phyloP scores from a whole-genome alignment of 2,797 vertebrate genomes.

The Macrochelys suwanniensis region DNA sequence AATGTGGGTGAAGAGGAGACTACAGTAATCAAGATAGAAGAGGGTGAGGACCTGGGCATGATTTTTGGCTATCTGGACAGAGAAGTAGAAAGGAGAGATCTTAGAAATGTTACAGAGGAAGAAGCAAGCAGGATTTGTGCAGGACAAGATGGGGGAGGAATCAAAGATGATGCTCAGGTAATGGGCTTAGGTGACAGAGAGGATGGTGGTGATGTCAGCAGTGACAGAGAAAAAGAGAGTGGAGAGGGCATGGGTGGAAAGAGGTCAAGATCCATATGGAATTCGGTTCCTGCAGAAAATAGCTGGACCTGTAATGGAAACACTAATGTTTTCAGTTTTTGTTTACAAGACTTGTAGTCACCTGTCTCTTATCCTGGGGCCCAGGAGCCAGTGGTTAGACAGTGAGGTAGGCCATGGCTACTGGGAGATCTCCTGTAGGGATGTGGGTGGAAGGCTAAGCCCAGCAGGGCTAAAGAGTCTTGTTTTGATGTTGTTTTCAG shows the following conservation, averaged over 20 bases:
- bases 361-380: no score
- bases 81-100: neutral
- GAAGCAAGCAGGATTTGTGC: accelerated
- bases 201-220: accelerated
- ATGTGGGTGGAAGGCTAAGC: no score
- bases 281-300: no score
- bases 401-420: no score
- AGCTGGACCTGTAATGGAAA: no score
- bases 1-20: neutral
- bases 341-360: no score
- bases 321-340: no score
- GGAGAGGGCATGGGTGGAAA: neutral
- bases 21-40: neutral
- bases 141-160: neutral
- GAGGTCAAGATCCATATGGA: no score
- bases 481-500: neutral
- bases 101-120: neutral
- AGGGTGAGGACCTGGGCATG: neutral
- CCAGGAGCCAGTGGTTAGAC: no score
- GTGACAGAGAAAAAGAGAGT: neutral
- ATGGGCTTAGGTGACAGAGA: neutral
- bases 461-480: neutral
- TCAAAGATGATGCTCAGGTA: neutral
- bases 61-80: neutral
- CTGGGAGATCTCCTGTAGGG: no score